Percentiles rank a stretch among this genome's conserved stretches.
Conservation (phyloP, 2,113 vertebrate genomes). For the Morone saxatilis region DNA sequence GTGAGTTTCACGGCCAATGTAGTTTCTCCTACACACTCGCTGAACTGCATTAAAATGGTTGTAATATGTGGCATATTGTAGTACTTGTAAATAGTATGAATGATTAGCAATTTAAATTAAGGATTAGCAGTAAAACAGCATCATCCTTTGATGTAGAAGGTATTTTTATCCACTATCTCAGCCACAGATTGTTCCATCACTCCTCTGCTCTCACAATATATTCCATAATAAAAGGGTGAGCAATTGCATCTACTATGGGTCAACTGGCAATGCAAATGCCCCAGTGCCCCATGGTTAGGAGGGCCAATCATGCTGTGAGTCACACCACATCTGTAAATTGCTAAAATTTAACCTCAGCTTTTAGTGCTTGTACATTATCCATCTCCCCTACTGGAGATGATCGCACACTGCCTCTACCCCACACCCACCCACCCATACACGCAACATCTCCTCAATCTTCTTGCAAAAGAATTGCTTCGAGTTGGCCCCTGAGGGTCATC, state of each 20-base stretch:
- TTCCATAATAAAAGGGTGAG: constrained; percentile 15
- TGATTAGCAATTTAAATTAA: background rate
- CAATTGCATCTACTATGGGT: constrained; percentile 11
- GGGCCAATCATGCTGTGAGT: constrained; percentile 20
- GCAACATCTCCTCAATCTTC: constrained; percentile 58
- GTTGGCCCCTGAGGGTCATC: constrained; percentile 50
- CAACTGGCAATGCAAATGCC: constrained; percentile 34
- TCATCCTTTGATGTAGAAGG: background rate
- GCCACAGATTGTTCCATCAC: constrained; percentile 6
- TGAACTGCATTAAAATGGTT: too few species aligned
- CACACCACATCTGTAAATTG: constrained; percentile 18
- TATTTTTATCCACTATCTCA: constrained; percentile 4
- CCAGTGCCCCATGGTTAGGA: background rate
- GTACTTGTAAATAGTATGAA: background rate
- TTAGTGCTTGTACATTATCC: constrained; percentile 32
- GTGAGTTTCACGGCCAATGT: too few species aligned
- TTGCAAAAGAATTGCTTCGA: constrained; percentile 54
- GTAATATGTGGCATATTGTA: too few species aligned
- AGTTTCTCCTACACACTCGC: too few species aligned
- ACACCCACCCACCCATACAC: background rate
- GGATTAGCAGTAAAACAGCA: background rate
- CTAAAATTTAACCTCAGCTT: constrained; percentile 46
- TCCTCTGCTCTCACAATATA: background rate
- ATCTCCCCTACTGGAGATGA: constrained; percentile 26
- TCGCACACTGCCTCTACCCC: background rate